Percentiles rank a stretch among this genome's conserved stretches.
phyloP scores from a whole-genome alignment of 2,888 invertebrate genomes.

The Serripes groenlandicus region DNA sequence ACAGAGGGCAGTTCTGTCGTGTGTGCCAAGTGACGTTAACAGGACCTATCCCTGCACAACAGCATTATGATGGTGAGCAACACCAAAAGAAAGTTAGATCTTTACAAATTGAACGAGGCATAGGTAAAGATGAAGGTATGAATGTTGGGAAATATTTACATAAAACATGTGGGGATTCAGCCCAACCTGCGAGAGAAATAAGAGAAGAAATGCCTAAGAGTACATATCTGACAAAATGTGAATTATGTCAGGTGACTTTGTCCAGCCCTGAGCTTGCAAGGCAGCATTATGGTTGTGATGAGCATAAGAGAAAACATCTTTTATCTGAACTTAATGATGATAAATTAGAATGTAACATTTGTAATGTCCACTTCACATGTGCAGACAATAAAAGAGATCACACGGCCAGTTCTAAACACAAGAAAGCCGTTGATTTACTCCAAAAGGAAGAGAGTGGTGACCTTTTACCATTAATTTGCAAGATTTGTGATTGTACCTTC shows the following conservation, averaged over 20 bases:
- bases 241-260: conserved; percentile 31
- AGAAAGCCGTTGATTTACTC: conserved; percentile 42
- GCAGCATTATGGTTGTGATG: conserved; percentile 70
- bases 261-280: conserved; percentile 64
- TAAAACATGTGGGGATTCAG: neutral
- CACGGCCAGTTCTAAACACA: conserved; percentile 72
- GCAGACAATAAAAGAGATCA: conserved; percentile 74
- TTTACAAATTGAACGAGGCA: neutral
- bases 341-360: conserved; percentile 25
- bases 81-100: conserved; percentile 66
- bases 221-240: neutral
- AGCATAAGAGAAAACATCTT: conserved; percentile 34
- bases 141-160: neutral
- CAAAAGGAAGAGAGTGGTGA: conserved; percentile 28
- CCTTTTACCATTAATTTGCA: conserved; percentile 31
- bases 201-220: neutral
- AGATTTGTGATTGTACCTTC: conserved; percentile 54
- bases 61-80: conserved; percentile 74
- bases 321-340: neutral
- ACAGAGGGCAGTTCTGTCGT: conserved; percentile 2
- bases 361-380: conserved; percentile 39
- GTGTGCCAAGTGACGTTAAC: conserved; percentile 40
- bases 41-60: conserved; percentile 66
- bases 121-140: neutral
- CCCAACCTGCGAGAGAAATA: neutral